Evolutionary conservation across 64 coral and sea anemone genomes (phyloP).

Genomic region (Montipora foliosa): DNA sequence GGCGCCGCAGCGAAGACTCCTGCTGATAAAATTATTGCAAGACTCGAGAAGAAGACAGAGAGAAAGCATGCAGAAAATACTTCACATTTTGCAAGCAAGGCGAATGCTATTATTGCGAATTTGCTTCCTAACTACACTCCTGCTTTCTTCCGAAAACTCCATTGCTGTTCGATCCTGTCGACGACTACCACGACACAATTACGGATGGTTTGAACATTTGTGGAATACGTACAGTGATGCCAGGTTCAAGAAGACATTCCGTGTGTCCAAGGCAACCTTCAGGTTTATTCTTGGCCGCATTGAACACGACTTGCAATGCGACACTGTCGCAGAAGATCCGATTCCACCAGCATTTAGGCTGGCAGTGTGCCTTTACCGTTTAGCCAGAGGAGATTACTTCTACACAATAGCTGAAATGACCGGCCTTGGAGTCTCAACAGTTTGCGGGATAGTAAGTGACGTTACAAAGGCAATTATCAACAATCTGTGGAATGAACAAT

Average conservation of each 20-base stretch:
- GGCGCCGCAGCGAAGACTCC: no score
- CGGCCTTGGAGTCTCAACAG: slow-evolving; percentile 34
- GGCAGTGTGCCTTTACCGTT: slow-evolving; percentile 40
- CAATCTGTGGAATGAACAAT: slow-evolving; percentile 55
- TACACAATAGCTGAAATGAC: slow-evolving; percentile 58
- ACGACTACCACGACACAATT: no score
- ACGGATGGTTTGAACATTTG: no score
- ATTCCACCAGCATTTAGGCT: slow-evolving; percentile 51
- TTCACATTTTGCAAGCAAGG: no score
- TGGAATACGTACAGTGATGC: no score
- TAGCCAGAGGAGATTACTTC: slow-evolving; percentile 46
- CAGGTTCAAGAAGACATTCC: no score
- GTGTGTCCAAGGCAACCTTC: no score
- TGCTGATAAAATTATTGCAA: no score
- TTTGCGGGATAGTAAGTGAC: slow-evolving; percentile 30
- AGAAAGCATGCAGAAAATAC: no score
- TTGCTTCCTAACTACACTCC: not conserved
- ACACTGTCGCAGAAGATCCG: not conserved
- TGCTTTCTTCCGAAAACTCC: not conserved
- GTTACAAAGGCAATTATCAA: slow-evolving; percentile 58
- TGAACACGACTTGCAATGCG: not conserved
- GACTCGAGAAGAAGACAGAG: no score
- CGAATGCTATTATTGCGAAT: no score
- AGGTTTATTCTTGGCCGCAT: not conserved
- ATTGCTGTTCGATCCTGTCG: no score